These are phyloP conservation scores for Oostethus manadensis DNA, from an alignment of 2,113 vertebrate genomes.

Conservation along the genomic window DNA sequence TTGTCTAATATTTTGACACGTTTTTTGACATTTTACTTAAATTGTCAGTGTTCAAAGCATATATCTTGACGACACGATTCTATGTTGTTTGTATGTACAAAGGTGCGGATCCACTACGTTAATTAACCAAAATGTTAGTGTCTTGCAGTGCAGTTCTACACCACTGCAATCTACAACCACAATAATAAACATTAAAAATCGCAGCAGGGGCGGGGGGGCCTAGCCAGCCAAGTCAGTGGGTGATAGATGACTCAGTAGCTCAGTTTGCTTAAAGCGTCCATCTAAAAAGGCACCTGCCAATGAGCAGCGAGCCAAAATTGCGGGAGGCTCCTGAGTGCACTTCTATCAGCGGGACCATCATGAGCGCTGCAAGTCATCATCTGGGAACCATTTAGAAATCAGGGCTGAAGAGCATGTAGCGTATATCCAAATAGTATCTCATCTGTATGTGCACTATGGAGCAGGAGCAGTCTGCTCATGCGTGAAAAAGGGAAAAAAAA, in stretches of 20 bases:
- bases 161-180: background rate
- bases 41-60: too few relatives aligned
- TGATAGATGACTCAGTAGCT: conserved; percentile 7
- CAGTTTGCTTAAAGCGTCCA: background rate
- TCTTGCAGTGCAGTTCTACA: background rate
- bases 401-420: background rate
- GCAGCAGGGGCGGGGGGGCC: background rate
- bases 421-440: conserved; percentile 8
- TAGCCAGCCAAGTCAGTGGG: conserved; percentile 4
- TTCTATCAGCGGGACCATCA: background rate
- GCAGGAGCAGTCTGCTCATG: conserved; percentile 24
- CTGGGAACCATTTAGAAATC: conserved; percentile 24
- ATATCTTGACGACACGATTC: too few relatives aligned
- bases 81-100: too few relatives aligned
- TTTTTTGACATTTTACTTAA: too few relatives aligned
- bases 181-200: background rate
- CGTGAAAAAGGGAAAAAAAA: background rate
- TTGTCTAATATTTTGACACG: too few relatives aligned
- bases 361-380: conserved; percentile 21
- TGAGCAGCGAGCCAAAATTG: conserved; percentile 43
- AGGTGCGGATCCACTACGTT: too few relatives aligned
- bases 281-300: conserved; percentile 41
- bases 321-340: conserved; percentile 17
- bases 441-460: conserved; percentile 2
- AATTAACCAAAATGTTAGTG: background rate